Base-by-base conservation (phyloP, 2,888 invertebrate species). In the Cataglyphis altisquamis region DNA sequence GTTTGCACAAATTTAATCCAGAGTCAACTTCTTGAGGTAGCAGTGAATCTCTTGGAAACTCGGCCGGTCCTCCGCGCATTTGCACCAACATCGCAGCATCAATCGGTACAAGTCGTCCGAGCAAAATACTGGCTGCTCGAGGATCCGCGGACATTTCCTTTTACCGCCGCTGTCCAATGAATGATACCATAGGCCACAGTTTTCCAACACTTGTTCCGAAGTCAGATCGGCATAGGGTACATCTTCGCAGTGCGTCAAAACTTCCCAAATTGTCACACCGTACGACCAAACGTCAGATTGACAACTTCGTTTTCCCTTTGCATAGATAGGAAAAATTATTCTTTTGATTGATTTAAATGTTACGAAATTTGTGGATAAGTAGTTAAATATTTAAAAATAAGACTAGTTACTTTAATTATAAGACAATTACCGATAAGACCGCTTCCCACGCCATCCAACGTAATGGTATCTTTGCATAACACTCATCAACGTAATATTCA, bases 401-500 rank as follows among this genome's bases (percentile, higher is more conserved):
- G 6, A 52, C n/a, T 0, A 8, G 0, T 52, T 2, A 8, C 1
- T 52, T n/a, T 25, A 21, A 73, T 45, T 55, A 55, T 1, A 8
- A 60, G 8, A 62, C 3, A 45, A 72, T 96, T 95, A 98, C 98
- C 96, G 97, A 95, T 67, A 98, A 95, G 41, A 98, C 95, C 89
- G 97, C 97, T 94, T 98, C 98, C 98, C 98, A 98, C 2, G 98
- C 97, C 98, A 98, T 98, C 98, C 98, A 98, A 83, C 99, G 96
- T 81, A 99, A 96, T 0, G 98, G 98, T 84, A 98, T 95, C 86
- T 97, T 96, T 3, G 97, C 96, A 90, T 97, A 97, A 62, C 97
- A 98, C 89, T 98, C 97, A 94, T 98, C 97, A 82, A 97, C 96
- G 95, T 98, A 98, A 94, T 98, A 98, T 93, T 98, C 98, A 9